Conservation (phyloP, 2,113 vertebrate species). For the Apaloderma vittatum region DNA sequence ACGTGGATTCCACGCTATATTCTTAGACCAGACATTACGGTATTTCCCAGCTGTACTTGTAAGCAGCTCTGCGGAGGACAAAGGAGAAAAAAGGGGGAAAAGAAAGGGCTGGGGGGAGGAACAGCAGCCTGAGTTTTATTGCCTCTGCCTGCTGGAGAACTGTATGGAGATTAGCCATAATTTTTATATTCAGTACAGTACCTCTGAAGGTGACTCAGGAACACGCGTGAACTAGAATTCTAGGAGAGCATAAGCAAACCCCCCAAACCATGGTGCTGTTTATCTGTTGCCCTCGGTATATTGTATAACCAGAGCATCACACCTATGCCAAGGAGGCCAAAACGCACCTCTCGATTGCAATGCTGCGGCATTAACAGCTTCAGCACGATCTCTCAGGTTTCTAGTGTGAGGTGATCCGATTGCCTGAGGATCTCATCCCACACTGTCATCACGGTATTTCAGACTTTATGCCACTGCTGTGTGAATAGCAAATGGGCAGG, state of each 20-base stretch:
- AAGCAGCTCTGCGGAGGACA: slow-evolving; percentile 38
- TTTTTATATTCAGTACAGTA: slow-evolving; percentile 54
- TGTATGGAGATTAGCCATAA: slow-evolving; percentile 60
- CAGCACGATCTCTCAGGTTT: not conserved
- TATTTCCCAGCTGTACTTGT: slow-evolving; percentile 39
- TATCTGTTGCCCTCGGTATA: not conserved
- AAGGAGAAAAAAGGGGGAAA: not conserved
- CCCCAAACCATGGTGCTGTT: not conserved
- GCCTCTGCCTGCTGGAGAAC: slow-evolving; percentile 52
- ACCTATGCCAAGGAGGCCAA: not conserved
- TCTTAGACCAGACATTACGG: not conserved
- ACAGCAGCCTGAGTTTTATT: slow-evolving; percentile 56
- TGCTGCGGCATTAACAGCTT: not conserved
- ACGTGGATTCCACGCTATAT: slow-evolving; percentile 42
- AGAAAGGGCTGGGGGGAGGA: not conserved
- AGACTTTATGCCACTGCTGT: not conserved
- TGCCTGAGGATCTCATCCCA: not conserved
- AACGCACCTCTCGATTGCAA: fast-evolving
- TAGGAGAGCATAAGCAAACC: not conserved
- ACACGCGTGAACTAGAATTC: not conserved
- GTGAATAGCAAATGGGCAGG: not conserved
- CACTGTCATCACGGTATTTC: not conserved
- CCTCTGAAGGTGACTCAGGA: slow-evolving; percentile 62
- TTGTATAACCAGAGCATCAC: not conserved
- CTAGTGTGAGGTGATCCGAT: not conserved